Evolutionary conservation across 2,888 invertebrate genomes (phyloP), one percentile per base, ranked within the genome.

Genomic region (Disparrhopalites patrizii): DNA sequence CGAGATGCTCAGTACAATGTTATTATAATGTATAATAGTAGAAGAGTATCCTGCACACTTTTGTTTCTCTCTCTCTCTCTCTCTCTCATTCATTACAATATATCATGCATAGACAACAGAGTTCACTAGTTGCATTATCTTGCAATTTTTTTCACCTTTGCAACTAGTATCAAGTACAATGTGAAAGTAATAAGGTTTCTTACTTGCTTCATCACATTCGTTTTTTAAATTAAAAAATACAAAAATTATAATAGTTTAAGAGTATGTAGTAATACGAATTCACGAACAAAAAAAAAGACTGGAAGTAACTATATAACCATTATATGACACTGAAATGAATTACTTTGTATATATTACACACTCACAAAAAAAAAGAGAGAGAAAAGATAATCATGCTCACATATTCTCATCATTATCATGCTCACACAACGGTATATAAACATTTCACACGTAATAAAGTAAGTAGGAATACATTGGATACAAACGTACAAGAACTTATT

Each of bases 181-280:
- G 47, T 47, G 47, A 47, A 47, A 47, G 47, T 47, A 47, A 47
- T 47, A 23, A 47, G 20, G 20, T n/a, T n/a, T n/a, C 15, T 47
- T 47, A 23, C 47, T 47, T 23, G 4, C 13, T 47, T 18, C 4
- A 47, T 47, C 47, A 47, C 47, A 47, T 20, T 47, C 47, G n/a
- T n/a, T n/a, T n/a, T n/a, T 47, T 47, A 47, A 47, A 47, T 47
- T 47, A 47, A 47, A 54, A 31, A 54, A 54, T 54, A 54, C 31
- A 54, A 54, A 31, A 10, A 36, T 36, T 36, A 36, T 10, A 10
- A 36, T 36, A 36, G 36, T 36, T 10, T 36, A 36, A 10, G 13
- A 10, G 36, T 36, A n/a, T 36, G 13, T 36, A 36, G 36, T 36
- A 36, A 36, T 36, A 36, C n/a, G 40, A 5, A n/a, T n/a, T n/a